Percentiles rank a stretch among this genome's conserved stretches.
phyloP scores from a whole-genome alignment of 2,888 invertebrate species.

The Maniola hyperantus region DNA sequence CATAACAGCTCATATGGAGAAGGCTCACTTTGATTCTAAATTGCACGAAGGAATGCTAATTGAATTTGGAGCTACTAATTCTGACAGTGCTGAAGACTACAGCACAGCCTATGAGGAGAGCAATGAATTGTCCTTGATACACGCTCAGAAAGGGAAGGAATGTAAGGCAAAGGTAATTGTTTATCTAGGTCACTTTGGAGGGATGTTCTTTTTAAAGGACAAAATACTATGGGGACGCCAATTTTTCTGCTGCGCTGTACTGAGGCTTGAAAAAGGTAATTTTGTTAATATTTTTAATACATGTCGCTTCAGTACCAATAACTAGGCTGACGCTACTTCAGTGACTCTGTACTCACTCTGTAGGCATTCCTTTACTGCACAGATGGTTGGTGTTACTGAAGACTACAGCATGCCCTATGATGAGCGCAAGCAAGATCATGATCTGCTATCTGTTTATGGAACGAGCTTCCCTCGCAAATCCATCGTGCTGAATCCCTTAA shows the following conservation, averaged over 20 bases:
- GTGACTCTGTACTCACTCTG: no score
- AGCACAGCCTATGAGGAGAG: conserved; percentile 18
- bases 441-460: no score
- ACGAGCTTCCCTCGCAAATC: no score
- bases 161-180: conserved; percentile 59
- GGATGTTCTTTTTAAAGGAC: neutral
- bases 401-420: conserved; percentile 8
- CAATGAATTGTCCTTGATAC: conserved; percentile 59
- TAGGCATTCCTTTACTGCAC: no score
- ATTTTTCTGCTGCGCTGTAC: no score
- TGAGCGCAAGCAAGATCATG: conserved; percentile 48
- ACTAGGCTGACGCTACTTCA: no score
- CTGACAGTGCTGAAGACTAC: conserved; percentile 27
- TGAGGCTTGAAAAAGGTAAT: no score
- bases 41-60: conserved; percentile 45
- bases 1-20: conserved; percentile 54
- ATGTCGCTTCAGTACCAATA: no score
- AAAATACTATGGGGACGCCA: no score
- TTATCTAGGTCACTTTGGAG: neutral
- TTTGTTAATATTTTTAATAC: no score
- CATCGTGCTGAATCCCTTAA: no score
- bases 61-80: conserved; percentile 13
- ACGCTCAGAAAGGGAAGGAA: conserved; percentile 48
- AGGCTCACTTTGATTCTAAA: conserved; percentile 60
- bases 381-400: no score